Evolutionary conservation across 2,113 vertebrate species (phyloP).

Genomic region (Nyctereutes procyonoides): DNA sequence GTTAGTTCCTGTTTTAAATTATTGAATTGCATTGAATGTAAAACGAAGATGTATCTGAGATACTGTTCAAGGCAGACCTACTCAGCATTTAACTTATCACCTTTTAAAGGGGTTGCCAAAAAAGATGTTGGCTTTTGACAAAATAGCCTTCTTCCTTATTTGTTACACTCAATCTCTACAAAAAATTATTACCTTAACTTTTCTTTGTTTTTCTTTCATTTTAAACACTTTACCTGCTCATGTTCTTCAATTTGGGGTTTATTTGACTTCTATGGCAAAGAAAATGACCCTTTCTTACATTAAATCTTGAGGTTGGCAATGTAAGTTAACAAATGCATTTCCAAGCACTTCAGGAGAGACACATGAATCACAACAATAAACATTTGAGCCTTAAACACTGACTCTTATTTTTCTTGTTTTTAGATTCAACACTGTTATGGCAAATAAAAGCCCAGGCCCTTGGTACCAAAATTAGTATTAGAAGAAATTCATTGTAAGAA

Average conservation of each 20-base stretch:
- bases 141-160: conserved; percentile 42
- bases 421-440: conserved; percentile 29
- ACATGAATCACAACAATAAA: conserved; percentile 17
- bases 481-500: conserved; percentile 68
- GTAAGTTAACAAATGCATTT: conserved; percentile 71
- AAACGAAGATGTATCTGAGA: not conserved
- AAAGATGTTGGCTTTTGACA: conserved; percentile 31
- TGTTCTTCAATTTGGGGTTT: conserved; percentile 17
- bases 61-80: not conserved
- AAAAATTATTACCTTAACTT: conserved; percentile 43
- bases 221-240: conserved; percentile 41
- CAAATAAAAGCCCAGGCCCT: conserved; percentile 33
- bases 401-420: conserved; percentile 35
- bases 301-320: conserved; percentile 41
- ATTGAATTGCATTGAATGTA: not conserved
- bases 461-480: not conserved
- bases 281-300: conserved; percentile 54
- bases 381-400: not conserved
- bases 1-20: conserved; percentile 41
- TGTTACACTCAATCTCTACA: conserved; percentile 29
- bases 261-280: conserved; percentile 43
- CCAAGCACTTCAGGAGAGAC: not conserved
- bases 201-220: conserved; percentile 49
- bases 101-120: conserved; percentile 41
- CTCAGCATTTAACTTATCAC: conserved; percentile 22